Evolutionary conservation across 2,113 vertebrate genomes (phyloP).

Genomic region (Oenanthe melanoleuca): DNA sequence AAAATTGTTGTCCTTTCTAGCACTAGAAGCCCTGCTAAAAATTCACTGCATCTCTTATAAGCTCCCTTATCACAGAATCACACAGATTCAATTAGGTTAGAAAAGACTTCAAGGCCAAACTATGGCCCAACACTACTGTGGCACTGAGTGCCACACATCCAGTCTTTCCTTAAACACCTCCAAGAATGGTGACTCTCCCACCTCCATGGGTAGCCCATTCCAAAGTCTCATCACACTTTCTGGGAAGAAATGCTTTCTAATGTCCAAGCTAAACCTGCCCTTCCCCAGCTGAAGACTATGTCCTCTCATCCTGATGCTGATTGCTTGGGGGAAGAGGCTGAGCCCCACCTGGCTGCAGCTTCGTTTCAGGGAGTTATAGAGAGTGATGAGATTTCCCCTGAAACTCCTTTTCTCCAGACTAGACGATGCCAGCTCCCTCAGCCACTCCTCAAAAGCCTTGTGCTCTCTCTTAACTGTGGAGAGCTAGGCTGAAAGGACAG

Average conservation of each 20-base stretch:
- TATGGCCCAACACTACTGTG: neutral
- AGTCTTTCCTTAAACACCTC: neutral
- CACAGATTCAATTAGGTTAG: neutral
- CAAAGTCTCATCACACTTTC: neutral
- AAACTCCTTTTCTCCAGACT: neutral
- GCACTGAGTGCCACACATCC: accelerated
- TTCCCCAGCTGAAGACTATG: neutral
- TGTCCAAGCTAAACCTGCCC: neutral
- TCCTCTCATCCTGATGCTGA: neutral
- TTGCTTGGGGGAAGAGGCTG: neutral
- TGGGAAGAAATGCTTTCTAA: neutral
- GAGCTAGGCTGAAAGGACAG: too few relatives aligned
- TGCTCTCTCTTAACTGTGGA: neutral
- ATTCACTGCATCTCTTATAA: neutral
- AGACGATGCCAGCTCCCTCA: neutral
- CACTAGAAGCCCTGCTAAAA: neutral
- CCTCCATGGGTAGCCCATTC: neutral
- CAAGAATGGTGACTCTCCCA: neutral
- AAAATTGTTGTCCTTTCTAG: neutral
- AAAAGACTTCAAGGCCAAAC: neutral
- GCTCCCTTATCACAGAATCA: neutral
- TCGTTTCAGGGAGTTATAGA: neutral
- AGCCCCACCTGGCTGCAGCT: too few relatives aligned
- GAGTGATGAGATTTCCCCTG: neutral
- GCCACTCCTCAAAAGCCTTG: neutral